Percentiles rank a stretch among this genome's conserved stretches.
phyloP scores from a whole-genome alignment of 2,113 vertebrate species.

The Panthera tigris region DNA sequence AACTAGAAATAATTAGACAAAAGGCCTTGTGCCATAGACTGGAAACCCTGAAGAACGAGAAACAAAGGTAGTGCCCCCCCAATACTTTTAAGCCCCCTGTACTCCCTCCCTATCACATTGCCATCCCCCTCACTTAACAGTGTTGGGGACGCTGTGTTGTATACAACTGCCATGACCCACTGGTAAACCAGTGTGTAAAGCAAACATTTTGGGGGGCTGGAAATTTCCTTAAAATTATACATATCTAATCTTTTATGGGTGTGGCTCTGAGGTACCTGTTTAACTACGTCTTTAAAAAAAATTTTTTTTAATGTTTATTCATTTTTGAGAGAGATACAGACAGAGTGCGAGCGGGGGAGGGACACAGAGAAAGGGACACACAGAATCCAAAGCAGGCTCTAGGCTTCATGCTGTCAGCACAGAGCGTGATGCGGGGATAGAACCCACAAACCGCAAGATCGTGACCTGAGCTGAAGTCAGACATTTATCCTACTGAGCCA shows the following conservation, averaged over 20 bases:
- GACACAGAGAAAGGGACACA: too few relatives aligned
- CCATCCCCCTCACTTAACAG: background rate
- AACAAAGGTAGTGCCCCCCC: fast-evolving
- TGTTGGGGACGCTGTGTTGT: background rate
- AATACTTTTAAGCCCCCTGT: background rate
- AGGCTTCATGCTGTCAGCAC: too few relatives aligned
- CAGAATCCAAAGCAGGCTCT: too few relatives aligned
- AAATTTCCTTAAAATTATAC: background rate
- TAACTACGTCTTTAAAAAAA: background rate
- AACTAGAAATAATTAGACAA: background rate
- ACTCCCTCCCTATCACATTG: fast-evolving
- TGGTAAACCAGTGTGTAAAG: background rate
- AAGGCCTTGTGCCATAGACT: background rate
- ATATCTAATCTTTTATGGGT: background rate
- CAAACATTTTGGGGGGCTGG: background rate
- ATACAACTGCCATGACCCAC: too few relatives aligned
- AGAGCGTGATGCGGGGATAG: too few relatives aligned
- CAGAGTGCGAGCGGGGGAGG: too few relatives aligned
- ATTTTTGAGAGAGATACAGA: too few relatives aligned
- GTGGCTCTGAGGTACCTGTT: background rate
- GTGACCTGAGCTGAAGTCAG: too few relatives aligned
- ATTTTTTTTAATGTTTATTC: too few relatives aligned
- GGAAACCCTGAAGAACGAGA: background rate
- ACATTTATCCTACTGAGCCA: too few relatives aligned
- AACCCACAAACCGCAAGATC: too few relatives aligned